phyloP scores from a whole-genome alignment of 2,888 invertebrate genomes.

The Pyrrhia umbra region DNA sequence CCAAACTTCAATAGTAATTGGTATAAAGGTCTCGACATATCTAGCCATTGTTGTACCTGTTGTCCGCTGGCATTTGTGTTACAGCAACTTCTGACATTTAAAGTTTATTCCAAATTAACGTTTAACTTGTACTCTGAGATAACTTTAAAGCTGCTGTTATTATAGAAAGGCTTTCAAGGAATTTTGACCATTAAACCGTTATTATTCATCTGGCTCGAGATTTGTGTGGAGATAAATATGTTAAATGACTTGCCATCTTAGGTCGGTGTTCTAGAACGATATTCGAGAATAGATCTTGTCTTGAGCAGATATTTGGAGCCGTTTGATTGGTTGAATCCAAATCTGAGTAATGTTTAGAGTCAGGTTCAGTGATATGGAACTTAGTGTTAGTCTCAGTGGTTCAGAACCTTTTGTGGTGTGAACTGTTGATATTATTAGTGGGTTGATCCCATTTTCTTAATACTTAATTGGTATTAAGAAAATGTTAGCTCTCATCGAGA shows the following conservation, averaged over 20 bases:
- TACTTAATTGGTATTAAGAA: no score
- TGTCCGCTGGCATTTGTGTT: conserved; percentile 61
- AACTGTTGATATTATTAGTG: no score
- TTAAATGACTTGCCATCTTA: conserved; percentile 37
- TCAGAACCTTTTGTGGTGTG: not conserved
- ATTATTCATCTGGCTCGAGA: conserved; percentile 38
- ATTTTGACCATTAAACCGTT: conserved; percentile 36
- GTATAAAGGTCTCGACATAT: conserved; percentile 57
- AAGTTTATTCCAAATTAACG: conserved; percentile 62
- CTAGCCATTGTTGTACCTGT: conserved; percentile 54
- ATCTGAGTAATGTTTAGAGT: not conserved
- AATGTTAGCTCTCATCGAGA: no score
- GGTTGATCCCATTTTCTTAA: no score
- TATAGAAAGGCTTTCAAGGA: conserved; percentile 54
- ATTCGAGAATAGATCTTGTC: not conserved
- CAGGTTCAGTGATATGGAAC: conserved; percentile 17
- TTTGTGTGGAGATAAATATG: conserved; percentile 31
- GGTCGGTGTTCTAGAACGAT: not conserved
- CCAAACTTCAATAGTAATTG: conserved; percentile 54
- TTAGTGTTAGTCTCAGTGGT: no score
- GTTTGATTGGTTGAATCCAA: not conserved
- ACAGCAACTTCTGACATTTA: conserved; percentile 64
- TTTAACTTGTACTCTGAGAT: conserved; percentile 22
- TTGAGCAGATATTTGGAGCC: not conserved
- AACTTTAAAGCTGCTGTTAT: conserved; percentile 21